Evolutionary conservation across 2,888 invertebrate species (phyloP).

Genomic region (Athripsodes cinereus): DNA sequence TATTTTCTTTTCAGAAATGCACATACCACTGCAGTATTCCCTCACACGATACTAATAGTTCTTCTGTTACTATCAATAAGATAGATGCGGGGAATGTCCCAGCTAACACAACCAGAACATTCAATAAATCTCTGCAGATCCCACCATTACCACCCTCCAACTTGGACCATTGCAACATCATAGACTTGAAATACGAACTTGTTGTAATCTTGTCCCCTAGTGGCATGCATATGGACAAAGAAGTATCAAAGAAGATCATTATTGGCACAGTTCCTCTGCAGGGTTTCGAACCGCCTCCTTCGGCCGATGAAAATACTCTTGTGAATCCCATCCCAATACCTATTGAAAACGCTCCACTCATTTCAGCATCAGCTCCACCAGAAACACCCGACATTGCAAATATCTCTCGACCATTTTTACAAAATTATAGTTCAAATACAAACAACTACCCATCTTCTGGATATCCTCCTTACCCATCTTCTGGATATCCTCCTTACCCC

Average conservation of each 20-base stretch:
- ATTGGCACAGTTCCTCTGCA: slow-evolving; percentile 70
- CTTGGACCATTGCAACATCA: slow-evolving; percentile 66
- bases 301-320: slow-evolving; percentile 30
- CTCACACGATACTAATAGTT: slow-evolving; percentile 50
- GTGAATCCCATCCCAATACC: no score
- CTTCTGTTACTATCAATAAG: slow-evolving; percentile 55
- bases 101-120: no score
- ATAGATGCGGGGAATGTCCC: slow-evolving; percentile 61
- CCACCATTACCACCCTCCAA: slow-evolving; percentile 75
- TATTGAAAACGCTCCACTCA: no score
- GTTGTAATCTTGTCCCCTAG: slow-evolving; percentile 42
- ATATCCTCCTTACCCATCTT: no score
- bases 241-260: slow-evolving; percentile 58
- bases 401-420: no score
- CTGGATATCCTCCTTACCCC: no score
- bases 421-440: no score
- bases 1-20: slow-evolving; percentile 43
- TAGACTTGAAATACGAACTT: slow-evolving; percentile 68
- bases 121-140: slow-evolving; percentile 44
- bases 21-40: slow-evolving; percentile 62
- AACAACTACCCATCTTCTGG: no score
- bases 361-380: no score
- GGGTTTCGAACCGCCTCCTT: slow-evolving; percentile 33
- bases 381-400: no score
- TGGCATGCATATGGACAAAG: slow-evolving; percentile 60